These are phyloP conservation scores for Pandion haliaetus DNA, from an alignment of 2,113 vertebrate genomes.

Conservation along the genomic window DNA sequence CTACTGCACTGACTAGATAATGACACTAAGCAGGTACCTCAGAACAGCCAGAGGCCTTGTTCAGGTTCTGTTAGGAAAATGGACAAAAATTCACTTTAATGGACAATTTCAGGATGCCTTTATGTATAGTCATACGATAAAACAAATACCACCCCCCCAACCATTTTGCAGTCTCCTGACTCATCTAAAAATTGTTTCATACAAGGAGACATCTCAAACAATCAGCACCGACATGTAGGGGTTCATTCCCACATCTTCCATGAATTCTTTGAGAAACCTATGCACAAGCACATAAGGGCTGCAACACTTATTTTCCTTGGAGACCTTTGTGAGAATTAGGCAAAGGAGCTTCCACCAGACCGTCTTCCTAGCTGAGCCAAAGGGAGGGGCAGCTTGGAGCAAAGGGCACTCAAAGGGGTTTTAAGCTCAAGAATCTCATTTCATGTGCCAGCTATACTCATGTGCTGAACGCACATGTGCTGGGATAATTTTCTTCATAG, in stretches of 20 bases:
- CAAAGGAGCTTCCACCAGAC: not conserved
- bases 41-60: not conserved
- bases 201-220: not conserved
- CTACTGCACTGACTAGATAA: not conserved
- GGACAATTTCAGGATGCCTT: not conserved
- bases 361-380: no score
- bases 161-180: not conserved
- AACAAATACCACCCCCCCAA: not conserved
- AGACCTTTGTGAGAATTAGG: not conserved
- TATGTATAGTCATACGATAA: rapidly evolving
- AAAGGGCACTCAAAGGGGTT: no score
- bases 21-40: not conserved
- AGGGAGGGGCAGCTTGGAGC: not conserved
- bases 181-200: not conserved
- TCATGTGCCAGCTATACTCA: not conserved
- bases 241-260: not conserved
- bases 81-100: not conserved
- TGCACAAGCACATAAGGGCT: not conserved
- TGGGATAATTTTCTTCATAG: no score
- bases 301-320: not conserved
- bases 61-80: not conserved
- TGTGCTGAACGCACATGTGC: no score
- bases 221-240: rapidly evolving
- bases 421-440: not conserved
- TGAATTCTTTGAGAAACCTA: not conserved